Percentiles rank a stretch among this genome's conserved stretches.
These are phyloP conservation scores for Heliocidaris erythrogramma DNA, from an alignment of 35 echinoderm and acorn worm genomes.

Conservation along the genomic window DNA sequence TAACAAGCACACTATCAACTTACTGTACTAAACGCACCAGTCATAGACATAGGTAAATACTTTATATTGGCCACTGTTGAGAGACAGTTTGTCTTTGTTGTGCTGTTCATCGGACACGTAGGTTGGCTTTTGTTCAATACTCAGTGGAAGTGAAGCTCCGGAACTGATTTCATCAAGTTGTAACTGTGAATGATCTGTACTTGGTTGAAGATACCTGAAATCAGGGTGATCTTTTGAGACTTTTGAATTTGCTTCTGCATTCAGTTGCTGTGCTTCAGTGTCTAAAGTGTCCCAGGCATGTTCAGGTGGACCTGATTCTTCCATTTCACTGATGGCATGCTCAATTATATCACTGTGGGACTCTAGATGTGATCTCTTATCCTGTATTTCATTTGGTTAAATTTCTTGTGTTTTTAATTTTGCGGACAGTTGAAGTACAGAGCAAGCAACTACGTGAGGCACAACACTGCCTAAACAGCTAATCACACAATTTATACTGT, in stretches of 20 bases:
- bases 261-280: background rate
- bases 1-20: no score
- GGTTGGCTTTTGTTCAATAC: background rate
- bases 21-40: no score
- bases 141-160: background rate
- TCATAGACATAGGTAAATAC: background rate
- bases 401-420: no score
- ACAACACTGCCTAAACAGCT: no score
- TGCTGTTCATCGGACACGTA: background rate
- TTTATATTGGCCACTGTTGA: background rate
- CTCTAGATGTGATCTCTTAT: background rate
- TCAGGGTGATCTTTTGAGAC: background rate
- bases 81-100: background rate
- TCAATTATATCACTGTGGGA: slow-evolving; percentile 29
- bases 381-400: no score
- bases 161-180: background rate
- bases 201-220: background rate
- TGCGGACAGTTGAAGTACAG: no score
- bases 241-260: background rate
- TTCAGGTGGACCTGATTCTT: slow-evolving; percentile 43
- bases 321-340: slow-evolving; percentile 29
- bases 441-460: no score
- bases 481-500: no score
- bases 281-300: slow-evolving; percentile 62
- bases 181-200: background rate